Conservation (phyloP, 2,797 vertebrate species). For the Todus mexicanus region DNA sequence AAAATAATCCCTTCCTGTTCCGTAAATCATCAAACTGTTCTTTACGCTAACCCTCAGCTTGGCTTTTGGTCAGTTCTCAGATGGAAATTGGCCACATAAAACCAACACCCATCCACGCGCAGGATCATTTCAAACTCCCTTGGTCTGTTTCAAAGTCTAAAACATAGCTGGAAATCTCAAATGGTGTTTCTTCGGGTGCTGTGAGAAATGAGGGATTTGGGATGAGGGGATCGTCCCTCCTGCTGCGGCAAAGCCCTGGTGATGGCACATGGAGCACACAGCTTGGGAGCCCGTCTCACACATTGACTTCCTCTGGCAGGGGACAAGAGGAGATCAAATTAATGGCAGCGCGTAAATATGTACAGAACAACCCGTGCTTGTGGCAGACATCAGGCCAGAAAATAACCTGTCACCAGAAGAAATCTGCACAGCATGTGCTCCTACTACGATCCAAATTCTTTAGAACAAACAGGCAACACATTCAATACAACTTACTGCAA, state of each 20-base stretch:
- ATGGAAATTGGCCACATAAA: not conserved
- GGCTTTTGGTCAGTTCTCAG: not conserved
- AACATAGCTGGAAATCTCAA: not conserved
- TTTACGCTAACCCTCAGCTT: not conserved
- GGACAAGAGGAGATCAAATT: not conserved
- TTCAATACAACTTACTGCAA: not conserved
- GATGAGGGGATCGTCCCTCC: not conserved
- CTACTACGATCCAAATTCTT: not conserved
- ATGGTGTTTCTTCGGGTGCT: not conserved
- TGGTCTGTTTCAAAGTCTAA: not conserved
- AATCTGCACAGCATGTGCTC: not conserved
- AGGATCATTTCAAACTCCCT: not conserved
- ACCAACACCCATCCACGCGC: not conserved
- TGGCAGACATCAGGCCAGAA: not conserved
- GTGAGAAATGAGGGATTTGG: not conserved
- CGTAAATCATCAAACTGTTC: not conserved
- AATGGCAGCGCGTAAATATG: not conserved
- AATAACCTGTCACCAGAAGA: not conserved
- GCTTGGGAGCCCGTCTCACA: not conserved
- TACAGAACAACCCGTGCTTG: not conserved
- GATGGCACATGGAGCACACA: fast-evolving
- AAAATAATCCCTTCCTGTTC: not conserved
- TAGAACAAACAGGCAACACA: fast-evolving
- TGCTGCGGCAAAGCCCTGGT: not conserved
- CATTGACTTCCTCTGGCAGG: not conserved